Evolutionary conservation across 2,888 invertebrate genomes (phyloP).

Genomic region (Drosophila falleni): DNA sequence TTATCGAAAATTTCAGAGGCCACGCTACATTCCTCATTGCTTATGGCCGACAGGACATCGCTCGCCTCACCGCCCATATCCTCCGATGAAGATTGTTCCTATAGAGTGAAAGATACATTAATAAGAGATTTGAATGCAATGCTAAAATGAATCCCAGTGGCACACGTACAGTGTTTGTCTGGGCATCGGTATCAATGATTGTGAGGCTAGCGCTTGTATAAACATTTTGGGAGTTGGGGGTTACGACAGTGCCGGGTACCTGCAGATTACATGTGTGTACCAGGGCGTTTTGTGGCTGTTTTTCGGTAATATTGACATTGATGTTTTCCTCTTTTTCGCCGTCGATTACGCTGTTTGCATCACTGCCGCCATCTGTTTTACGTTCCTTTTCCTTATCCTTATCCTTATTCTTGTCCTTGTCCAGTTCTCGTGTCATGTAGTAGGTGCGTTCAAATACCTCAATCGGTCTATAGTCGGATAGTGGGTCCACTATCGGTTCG

Average conservation of each 20-base stretch:
- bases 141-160: constrained; percentile 9
- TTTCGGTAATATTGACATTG: constrained; percentile 39
- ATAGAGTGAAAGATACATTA: constrained; percentile 19
- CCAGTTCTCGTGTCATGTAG: constrained; percentile 81
- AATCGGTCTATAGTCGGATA: constrained; percentile 83
- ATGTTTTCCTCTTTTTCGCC: constrained; percentile 49
- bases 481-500: constrained; percentile 82
- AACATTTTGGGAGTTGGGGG: constrained; percentile 81
- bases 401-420: constrained; percentile 76
- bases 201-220: constrained; percentile 87
- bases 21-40: constrained; percentile 91
- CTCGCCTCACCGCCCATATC: constrained; percentile 83
- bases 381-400: constrained; percentile 76
- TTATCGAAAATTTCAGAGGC: constrained; percentile 89
- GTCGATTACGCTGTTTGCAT: constrained; percentile 23
- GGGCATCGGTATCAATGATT: constrained; percentile 88
- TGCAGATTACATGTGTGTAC: constrained; percentile 81
- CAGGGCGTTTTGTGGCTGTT: constrained; percentile 41
- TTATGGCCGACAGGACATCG: constrained; percentile 88
- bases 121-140: background rate
- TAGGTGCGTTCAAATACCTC: constrained; percentile 85
- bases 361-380: constrained; percentile 32
- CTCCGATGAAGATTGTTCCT: constrained; percentile 85
- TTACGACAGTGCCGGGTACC: constrained; percentile 82
- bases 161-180: constrained; percentile 78